Percentiles rank a stretch among this genome's conserved stretches.
Evolutionary conservation across 2,113 vertebrate species (phyloP).

Genomic region (Cacatua alba): DNA sequence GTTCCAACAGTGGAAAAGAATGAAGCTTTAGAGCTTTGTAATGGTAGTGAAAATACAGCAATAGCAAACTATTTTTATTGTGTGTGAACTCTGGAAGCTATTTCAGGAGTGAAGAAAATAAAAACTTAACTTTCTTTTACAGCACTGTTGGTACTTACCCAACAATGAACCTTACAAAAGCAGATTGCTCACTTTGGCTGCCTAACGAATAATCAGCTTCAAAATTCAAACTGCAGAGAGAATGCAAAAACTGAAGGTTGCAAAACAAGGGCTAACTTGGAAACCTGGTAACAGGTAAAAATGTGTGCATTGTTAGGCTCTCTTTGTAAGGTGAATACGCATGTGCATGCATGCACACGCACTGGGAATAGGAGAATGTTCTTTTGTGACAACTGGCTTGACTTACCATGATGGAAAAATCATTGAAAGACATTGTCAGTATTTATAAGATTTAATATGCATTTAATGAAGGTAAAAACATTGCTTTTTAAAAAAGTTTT

Average conservation of each 20-base stretch:
- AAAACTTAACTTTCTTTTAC: not conserved
- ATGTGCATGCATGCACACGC: fast-evolving
- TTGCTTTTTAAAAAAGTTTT: not conserved
- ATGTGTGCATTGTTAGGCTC: not conserved
- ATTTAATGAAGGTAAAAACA: not conserved
- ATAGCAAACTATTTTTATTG: constrained; percentile 13
- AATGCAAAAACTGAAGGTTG: not conserved
- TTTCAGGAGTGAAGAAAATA: not conserved
- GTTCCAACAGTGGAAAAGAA: constrained; percentile 27
- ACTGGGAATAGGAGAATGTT: not conserved
- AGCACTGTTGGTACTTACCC: not conserved
- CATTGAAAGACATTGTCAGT: not conserved
- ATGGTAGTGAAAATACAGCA: constrained; percentile 31
- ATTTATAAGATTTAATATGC: not conserved
- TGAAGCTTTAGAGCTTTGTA: constrained; percentile 36
- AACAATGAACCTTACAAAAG: not conserved
- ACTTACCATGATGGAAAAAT: not conserved
- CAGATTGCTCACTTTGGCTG: not conserved
- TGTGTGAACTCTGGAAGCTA: constrained; percentile 12
- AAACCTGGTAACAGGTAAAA: not conserved
- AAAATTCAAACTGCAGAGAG: not conserved
- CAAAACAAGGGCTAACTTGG: not conserved
- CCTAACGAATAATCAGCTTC: not conserved
- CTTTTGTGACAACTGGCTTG: not conserved
- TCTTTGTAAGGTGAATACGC: not conserved